These are phyloP conservation scores for Geotria australis DNA, from an alignment of 2,797 vertebrate species.

Conservation along the genomic window DNA sequence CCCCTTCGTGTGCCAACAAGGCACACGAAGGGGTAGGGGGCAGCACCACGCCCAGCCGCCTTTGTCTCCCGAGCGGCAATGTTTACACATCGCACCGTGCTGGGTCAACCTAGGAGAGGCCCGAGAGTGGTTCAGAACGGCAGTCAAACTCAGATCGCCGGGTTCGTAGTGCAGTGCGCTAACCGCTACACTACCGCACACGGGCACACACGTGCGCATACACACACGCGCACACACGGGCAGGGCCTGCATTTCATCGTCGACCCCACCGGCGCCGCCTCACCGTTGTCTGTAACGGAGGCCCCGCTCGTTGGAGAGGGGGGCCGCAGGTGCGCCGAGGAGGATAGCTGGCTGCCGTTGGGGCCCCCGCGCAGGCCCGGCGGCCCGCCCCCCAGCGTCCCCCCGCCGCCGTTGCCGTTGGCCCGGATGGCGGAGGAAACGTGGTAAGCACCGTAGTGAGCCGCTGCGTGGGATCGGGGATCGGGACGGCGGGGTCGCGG, in stretches of 20 bases:
- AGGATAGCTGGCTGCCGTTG: neutral
- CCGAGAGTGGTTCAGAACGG: too few species aligned
- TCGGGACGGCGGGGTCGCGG: too few species aligned
- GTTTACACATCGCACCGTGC: too few species aligned
- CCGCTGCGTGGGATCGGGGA: neutral
- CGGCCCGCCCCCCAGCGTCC: neutral
- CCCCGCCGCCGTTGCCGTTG: neutral
- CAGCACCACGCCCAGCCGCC: too few species aligned
- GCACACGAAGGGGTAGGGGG: too few species aligned
- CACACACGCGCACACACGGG: neutral
- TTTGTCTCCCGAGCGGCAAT: too few species aligned
- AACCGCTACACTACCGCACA: neutral
- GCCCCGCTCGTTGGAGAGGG: neutral
- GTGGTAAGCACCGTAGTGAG: neutral
- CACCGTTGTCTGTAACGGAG: neutral
- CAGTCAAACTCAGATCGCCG: too few species aligned
- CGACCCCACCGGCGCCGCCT: too few species aligned
- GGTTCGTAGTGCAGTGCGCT: too few species aligned
- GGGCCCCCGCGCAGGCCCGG: neutral
- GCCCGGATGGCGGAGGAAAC: neutral
- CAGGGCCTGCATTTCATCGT: too few species aligned
- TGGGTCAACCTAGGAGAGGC: too few species aligned
- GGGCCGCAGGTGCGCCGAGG: neutral
- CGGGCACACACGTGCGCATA: neutral
- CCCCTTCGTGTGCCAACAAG: too few species aligned